Evolutionary conservation across 2,888 invertebrate genomes (phyloP).

Genomic region (Clanis bilineata): DNA sequence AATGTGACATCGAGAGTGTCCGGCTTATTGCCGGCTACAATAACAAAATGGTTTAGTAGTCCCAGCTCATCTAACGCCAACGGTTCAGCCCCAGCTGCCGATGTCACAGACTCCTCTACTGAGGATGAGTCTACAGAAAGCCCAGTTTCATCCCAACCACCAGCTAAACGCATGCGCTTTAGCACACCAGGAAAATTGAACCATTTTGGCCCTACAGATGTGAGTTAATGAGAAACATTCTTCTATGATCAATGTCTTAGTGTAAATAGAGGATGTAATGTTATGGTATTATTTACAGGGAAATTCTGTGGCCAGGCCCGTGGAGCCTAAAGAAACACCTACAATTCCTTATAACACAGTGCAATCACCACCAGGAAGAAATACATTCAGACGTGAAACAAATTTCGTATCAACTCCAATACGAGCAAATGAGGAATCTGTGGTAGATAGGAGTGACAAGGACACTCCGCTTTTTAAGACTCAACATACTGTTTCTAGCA

Average conservation of each 20-base stretch:
- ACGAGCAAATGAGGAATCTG: slow-evolving; percentile 37
- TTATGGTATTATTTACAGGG: slow-evolving; percentile 36
- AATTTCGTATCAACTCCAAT: slow-evolving; percentile 42
- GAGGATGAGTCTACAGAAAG: slow-evolving; percentile 60
- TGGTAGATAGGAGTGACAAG: slow-evolving; percentile 36
- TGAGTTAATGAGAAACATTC: slow-evolving; percentile 32
- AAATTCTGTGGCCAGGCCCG: slow-evolving; percentile 33
- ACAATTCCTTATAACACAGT: slow-evolving; percentile 31
- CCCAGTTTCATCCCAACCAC: slow-evolving; percentile 59
- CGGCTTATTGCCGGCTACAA: slow-evolving; percentile 83
- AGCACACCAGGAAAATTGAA: slow-evolving; percentile 39
- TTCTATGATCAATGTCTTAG: slow-evolving; percentile 6
- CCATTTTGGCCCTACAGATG: slow-evolving; percentile 42
- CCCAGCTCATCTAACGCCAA: slow-evolving; percentile 58
- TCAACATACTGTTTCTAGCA: slow-evolving; percentile 41
- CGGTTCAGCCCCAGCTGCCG: slow-evolving; percentile 62
- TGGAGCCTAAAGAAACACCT: slow-evolving; percentile 35
- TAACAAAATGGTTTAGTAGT: slow-evolving; percentile 80
- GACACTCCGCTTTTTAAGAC: slow-evolving; percentile 34
- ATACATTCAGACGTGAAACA: slow-evolving; percentile 39
- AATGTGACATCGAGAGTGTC: slow-evolving; percentile 85
- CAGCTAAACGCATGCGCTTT: slow-evolving; percentile 65
- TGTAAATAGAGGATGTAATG: slow-evolving; percentile 10
- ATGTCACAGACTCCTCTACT: slow-evolving; percentile 64
- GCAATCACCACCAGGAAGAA: slow-evolving; percentile 37